Conservation (phyloP, 2,888 invertebrate genomes). For the Leptinotarsa haldemani region DNA sequence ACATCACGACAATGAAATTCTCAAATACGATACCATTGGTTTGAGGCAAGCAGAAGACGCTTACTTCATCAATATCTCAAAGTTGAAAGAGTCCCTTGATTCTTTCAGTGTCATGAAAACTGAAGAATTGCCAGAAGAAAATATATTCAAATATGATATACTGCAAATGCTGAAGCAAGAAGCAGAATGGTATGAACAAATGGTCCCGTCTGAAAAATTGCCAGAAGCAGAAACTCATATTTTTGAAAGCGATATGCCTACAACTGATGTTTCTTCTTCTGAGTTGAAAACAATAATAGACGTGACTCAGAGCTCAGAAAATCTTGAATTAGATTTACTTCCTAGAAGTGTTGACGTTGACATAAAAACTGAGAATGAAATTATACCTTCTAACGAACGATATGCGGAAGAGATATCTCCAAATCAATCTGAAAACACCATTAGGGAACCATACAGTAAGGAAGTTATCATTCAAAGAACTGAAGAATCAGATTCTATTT, state of each 20-base stretch:
- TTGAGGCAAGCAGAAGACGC: constrained; percentile 31
- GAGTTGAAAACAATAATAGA: not conserved
- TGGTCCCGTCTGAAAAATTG: constrained; percentile 26
- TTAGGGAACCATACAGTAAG: too few relatives aligned
- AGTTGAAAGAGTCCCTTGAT: not conserved
- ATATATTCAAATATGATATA: constrained; percentile 44
- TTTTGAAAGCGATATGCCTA: not conserved
- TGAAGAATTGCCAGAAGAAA: constrained; percentile 24
- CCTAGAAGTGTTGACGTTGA: constrained; percentile 38
- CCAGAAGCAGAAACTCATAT: constrained; percentile 12
- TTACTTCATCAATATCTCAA: constrained; percentile 12
- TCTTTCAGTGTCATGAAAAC: not conserved
- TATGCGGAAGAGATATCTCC: not conserved
- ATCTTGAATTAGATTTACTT: not conserved
- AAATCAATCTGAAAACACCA: too few relatives aligned
- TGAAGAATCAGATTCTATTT: not conserved
- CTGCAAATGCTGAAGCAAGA: constrained; percentile 46
- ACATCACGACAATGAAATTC: constrained; percentile 29
- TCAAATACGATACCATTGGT: constrained; percentile 32
- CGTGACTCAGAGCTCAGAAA: too few relatives aligned
- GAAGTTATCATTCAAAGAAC: not conserved
- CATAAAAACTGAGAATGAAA: constrained; percentile 24
- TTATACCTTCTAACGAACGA: not conserved
- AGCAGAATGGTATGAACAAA: constrained; percentile 50
- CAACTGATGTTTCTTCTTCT: not conserved